These are phyloP conservation scores for Lasioglossum baleicum DNA, from an alignment of 1,140 invertebrate species.

Conservation along the genomic window DNA sequence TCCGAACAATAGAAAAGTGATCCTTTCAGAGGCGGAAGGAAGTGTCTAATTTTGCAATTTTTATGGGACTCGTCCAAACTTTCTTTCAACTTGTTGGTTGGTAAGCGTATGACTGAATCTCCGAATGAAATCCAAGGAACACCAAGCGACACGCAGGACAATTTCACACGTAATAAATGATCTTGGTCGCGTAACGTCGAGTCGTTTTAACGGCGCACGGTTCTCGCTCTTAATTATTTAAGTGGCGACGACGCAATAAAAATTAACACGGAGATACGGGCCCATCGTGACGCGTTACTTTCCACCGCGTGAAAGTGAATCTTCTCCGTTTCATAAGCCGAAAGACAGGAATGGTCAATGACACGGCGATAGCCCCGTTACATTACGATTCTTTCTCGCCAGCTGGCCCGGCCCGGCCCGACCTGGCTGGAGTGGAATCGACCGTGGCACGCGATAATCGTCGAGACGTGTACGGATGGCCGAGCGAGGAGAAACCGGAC, in stretches of 20 bases:
- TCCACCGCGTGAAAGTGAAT: conserved; percentile 60
- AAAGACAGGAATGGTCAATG: conserved; percentile 31
- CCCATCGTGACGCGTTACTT: conserved; percentile 43
- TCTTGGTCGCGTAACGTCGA: conserved; percentile 9
- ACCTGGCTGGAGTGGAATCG: neutral
- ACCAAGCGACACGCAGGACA: neutral
- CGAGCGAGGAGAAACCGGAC: neutral
- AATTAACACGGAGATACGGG: conserved; percentile 47
- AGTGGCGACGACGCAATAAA: conserved; percentile 19
- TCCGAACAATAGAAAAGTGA: too few relatives aligned
- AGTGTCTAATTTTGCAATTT: neutral
- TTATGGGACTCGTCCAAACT: neutral
- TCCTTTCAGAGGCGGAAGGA: too few relatives aligned
- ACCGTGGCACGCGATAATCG: neutral
- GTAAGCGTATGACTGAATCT: neutral
- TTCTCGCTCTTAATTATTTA: conserved; percentile 44
- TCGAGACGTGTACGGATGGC: neutral
- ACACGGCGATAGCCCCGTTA: neutral
- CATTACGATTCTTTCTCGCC: neutral
- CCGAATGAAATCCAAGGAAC: neutral
- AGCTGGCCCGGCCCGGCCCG: too few relatives aligned
- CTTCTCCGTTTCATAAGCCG: conserved; percentile 34
- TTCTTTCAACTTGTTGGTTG: neutral
- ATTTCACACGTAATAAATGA: neutral
- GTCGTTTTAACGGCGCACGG: conserved; percentile 38